phyloP scores from a whole-genome alignment of 2,797 vertebrate genomes.

The Cyclopterus lumpus region DNA sequence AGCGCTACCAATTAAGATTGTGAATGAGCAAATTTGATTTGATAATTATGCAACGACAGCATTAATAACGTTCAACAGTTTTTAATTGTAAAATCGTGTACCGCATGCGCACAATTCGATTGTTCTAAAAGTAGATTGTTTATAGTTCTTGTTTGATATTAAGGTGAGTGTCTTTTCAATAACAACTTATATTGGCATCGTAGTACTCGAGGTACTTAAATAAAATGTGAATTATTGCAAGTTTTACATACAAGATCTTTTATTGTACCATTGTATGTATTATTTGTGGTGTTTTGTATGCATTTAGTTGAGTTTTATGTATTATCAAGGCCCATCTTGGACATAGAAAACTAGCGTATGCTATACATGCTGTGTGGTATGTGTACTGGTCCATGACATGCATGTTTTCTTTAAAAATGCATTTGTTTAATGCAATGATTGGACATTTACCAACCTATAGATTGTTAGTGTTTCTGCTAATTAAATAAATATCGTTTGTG shows the following conservation, averaged over 20 bases:
- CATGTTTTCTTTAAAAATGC: neutral
- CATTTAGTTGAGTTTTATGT: neutral
- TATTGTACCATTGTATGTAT: neutral
- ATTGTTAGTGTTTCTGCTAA: neutral
- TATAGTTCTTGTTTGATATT: neutral
- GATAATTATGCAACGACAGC: neutral
- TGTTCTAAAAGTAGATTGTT: neutral
- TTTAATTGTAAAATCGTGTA: neutral
- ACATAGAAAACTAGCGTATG: neutral
- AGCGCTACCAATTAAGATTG: slow-evolving; percentile 27
- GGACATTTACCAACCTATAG: neutral
- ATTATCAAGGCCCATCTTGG: neutral
- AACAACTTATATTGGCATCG: neutral
- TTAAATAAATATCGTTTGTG: neutral
- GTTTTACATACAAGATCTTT: neutral
- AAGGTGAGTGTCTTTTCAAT: neutral
- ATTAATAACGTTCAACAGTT: neutral
- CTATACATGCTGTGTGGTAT: neutral
- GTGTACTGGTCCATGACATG: neutral
- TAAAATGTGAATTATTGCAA: neutral
- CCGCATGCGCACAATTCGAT: neutral
- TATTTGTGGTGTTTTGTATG: neutral
- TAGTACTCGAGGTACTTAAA: neutral
- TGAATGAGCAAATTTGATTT: slow-evolving; percentile 24
- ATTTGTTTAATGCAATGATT: too few species aligned